Evolutionary conservation across 2,888 invertebrate genomes (phyloP).

Genomic region (Brachyopa scutellaris): DNA sequence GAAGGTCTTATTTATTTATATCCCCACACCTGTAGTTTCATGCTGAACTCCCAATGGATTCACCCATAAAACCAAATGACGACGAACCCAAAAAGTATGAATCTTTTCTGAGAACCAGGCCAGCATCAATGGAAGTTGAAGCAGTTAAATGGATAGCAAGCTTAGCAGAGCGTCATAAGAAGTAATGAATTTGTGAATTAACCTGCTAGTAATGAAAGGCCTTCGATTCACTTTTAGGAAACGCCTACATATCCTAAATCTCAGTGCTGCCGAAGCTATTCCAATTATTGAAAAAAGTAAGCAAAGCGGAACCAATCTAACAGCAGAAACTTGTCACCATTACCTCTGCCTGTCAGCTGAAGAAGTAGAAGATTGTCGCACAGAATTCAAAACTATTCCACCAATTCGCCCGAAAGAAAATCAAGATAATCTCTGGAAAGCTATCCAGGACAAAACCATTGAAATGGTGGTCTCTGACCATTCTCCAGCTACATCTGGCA

Average conservation of each 20-base stretch:
- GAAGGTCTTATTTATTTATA: neutral
- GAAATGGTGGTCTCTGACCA: constrained; percentile 87
- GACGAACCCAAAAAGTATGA: constrained; percentile 84
- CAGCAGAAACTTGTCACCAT: constrained; percentile 89
- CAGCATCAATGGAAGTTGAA: constrained; percentile 86
- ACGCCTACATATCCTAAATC: constrained; percentile 87
- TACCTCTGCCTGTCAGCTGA: constrained; percentile 86
- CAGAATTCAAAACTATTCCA: constrained; percentile 89
- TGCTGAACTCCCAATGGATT: constrained; percentile 85
- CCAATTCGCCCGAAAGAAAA: constrained; percentile 86
- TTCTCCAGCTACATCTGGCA: constrained; percentile 86
- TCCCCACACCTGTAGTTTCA: constrained; percentile 84
- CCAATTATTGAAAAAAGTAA: constrained; percentile 83
- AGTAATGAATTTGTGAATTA: constrained; percentile 66
- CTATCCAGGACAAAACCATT: constrained; percentile 83
- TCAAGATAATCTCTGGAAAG: constrained; percentile 86
- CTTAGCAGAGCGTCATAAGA: constrained; percentile 80
- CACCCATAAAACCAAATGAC: constrained; percentile 74
- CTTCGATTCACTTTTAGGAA: constrained; percentile 81
- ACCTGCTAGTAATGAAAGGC: too few relatives aligned
- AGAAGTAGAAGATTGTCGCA: constrained; percentile 85
- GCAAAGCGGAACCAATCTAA: constrained; percentile 84
- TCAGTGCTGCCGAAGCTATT: constrained; percentile 85
- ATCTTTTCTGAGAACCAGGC: constrained; percentile 86
- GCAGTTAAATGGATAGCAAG: constrained; percentile 85